Evolutionary conservation across 2,888 invertebrate species (phyloP).

Genomic region (Ptilodon capucinus): DNA sequence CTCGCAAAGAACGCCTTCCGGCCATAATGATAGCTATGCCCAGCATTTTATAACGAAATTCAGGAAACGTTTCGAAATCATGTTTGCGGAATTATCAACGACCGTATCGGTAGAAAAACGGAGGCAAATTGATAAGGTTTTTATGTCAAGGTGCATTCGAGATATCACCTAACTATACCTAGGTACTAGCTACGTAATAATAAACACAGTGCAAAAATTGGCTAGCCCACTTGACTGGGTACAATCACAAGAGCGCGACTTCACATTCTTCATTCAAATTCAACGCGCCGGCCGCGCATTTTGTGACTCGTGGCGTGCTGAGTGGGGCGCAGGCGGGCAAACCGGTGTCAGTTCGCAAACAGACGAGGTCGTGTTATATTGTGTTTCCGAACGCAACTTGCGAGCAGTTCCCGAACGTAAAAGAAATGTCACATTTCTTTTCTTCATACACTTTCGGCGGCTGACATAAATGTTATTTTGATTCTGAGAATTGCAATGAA

Average conservation of each 20-base stretch:
- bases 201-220: slow-evolving; percentile 9
- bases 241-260: slow-evolving; percentile 13
- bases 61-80: background rate
- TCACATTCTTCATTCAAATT: slow-evolving; percentile 48
- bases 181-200: too few species aligned
- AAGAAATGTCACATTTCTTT: slow-evolving; percentile 54
- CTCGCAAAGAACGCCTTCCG: too few species aligned
- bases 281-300: slow-evolving; percentile 41
- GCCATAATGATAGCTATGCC: background rate
- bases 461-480: slow-evolving; percentile 21
- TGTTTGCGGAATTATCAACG: background rate
- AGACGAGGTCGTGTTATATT: slow-evolving; percentile 55
- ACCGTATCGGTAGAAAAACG: background rate
- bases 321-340: slow-evolving; percentile 39
- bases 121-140: background rate
- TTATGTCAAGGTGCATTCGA: background rate
- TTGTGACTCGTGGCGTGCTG: slow-evolving; percentile 26
- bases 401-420: slow-evolving; percentile 48
- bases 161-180: slow-evolving; percentile 5
- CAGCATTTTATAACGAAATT: background rate
- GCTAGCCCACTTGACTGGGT: slow-evolving; percentile 16
- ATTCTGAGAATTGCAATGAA: slow-evolving; percentile 13
- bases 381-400: slow-evolving; percentile 59
- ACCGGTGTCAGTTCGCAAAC: slow-evolving; percentile 62
- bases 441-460: slow-evolving; percentile 41